Percentiles rank a stretch among this genome's conserved stretches.
phyloP scores from a whole-genome alignment of 2,797 vertebrate species.

The Momotus momota region DNA sequence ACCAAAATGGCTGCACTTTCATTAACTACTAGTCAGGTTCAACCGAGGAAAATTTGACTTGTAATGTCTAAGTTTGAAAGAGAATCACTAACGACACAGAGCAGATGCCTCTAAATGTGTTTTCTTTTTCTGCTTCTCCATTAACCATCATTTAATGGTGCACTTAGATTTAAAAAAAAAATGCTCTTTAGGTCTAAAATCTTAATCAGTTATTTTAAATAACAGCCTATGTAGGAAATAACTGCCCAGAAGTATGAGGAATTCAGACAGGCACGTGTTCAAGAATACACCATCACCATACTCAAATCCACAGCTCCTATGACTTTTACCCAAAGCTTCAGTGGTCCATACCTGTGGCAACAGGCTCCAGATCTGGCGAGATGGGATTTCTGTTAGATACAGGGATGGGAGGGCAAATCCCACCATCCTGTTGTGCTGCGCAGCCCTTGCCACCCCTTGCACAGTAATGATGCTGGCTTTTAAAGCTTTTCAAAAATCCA shows the following conservation, averaged over 20 bases:
- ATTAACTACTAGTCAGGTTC: neutral
- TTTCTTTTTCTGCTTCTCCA: neutral
- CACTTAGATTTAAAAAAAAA: neutral
- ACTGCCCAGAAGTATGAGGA: neutral
- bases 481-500: neutral
- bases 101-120: neutral
- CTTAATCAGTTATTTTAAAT: neutral
- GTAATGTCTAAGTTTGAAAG: neutral
- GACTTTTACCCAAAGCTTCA: neutral
- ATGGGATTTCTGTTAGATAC: rapidly evolving
- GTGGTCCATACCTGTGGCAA: neutral
- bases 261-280: rapidly evolving
- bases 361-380: neutral
- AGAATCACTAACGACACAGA: neutral
- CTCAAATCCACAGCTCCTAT: neutral
- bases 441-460: neutral
- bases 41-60: neutral
- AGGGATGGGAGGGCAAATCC: neutral
- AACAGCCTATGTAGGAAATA: neutral
- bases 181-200: neutral
- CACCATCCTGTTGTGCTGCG: rapidly evolving
- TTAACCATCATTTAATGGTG: neutral
- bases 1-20: neutral
- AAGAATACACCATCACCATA: neutral
- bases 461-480: rapidly evolving